Conservation (phyloP, 2,888 invertebrate species). For the Periphyllus acericola region DNA sequence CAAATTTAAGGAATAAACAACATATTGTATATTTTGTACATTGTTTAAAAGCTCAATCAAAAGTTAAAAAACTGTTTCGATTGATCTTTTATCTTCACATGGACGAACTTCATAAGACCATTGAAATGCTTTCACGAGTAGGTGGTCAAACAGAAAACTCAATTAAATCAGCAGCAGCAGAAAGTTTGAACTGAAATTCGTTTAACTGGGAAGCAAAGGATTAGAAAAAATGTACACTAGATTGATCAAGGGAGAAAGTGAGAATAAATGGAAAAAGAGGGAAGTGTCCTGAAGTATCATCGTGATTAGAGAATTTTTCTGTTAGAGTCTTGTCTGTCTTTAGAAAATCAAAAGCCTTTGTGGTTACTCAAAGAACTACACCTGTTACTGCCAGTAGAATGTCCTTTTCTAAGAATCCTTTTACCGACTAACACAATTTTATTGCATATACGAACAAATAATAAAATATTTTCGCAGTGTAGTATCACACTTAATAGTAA, state of each 20-base stretch:
- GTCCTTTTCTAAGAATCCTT: conserved; percentile 20
- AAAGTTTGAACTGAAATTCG: conserved; percentile 60
- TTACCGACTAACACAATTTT: conserved; percentile 45
- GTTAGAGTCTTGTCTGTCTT: conserved; percentile 48
- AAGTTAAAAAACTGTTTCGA: conserved; percentile 51
- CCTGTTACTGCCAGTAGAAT: conserved; percentile 26
- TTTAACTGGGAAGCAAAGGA: conserved; percentile 33
- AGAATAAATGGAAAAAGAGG: conserved; percentile 20
- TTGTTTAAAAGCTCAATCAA: conserved; percentile 54
- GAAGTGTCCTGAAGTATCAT: conserved; percentile 50
- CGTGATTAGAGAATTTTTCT: conserved; percentile 61
- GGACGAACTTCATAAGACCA: conserved; percentile 41
- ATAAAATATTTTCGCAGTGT: conserved; percentile 2
- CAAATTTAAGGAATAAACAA: conserved; percentile 24
- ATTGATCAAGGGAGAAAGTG: conserved; percentile 48
- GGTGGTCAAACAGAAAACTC: conserved; percentile 61
- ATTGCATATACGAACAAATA: conserved; percentile 16
- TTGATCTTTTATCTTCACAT: conserved; percentile 53
- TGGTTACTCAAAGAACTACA: conserved; percentile 46
- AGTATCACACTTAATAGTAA: neutral
- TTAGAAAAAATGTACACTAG: conserved; percentile 41
- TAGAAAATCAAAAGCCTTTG: conserved; percentile 61
- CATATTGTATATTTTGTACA: conserved; percentile 17
- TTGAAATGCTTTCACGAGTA: conserved; percentile 54
- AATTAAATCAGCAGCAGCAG: conserved; percentile 52